Base-by-base conservation (phyloP, 2,113 vertebrate genomes). In the Eonycteris spelaea region DNA sequence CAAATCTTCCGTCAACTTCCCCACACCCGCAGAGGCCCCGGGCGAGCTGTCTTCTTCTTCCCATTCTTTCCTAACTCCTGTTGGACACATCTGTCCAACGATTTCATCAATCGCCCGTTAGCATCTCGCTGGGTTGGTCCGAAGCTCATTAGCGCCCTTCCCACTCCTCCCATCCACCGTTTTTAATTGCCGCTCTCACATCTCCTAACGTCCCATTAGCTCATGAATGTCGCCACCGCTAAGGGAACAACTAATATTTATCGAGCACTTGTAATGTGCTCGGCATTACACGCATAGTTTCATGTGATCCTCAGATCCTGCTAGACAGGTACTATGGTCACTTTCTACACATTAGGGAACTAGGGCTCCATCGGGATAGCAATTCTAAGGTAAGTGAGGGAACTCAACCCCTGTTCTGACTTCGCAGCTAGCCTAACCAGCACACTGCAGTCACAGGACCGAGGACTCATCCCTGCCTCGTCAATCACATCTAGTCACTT, bases 231-330 rank as follows among this genome's bases (percentile, higher is more conserved):
- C 57, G 38, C 61, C 77, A 87, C 79, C 70, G 84, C 71, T 45
- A 90, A 71, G 94, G 80, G 94, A 97, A 97, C 92, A 96, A 85
- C 97, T 90, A 97, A 96, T 96, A 98, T 98, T 97, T 96, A 97
- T 35, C 55, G 40, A 97, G 75, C 71, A 85, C 90, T 88, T 73
- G 91, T 78, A 90, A 79, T 21, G 51, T 74, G 68, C 83, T 48
- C 70, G 28, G 80, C 59, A 94, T 96, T 92, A 77, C 67, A 85
- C 71, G 84, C 6, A 0, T 85, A 92, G 90, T 97, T 97, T 97
- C 95, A 83, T 45, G 77, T 89, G 48, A 86, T 95, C 75, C 45
- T 75, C 88, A 94, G 93, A 80, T 33, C 71, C 65, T 84, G 67
- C 84, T 88, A 38, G 90, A 59, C 84, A 88, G 80, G 75, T 53